Base-by-base conservation (phyloP, 2,797 vertebrate species). In the Geotrypetes seraphini region DNA sequence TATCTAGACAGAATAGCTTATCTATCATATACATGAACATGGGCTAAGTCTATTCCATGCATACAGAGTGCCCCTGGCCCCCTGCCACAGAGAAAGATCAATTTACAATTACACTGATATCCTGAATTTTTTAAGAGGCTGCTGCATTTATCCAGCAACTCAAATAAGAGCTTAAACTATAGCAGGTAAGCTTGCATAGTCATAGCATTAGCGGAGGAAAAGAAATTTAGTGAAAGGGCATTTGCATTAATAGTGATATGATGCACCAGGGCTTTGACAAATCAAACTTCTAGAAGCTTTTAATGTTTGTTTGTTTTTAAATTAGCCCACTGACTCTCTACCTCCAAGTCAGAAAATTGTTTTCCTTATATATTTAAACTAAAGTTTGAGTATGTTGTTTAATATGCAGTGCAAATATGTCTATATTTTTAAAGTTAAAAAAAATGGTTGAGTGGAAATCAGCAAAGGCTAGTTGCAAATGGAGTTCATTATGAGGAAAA, bases 101-200 rank as follows among this genome's bases (percentile, higher is more conserved):
- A 54, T 71, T 60, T 69, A 63, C 54, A 63, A 52, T 68, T 63
- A 56, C 30, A 58, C 45, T 36, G 53, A 68, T 64, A 62, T 61
- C 70, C 67, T 86, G 78, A 79, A 73, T 88, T 82, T 89, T 86
- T 84, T 83, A 90, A 85, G 78, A 86, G 75, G 66, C 75, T 87
- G 22, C 77, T 87, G 16, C 28, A 47, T 49, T 47, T 60, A 33
- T 59, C 44, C 35, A 47, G 76, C 66, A 82, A 76, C 69, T 72
- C 66, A 74, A 57, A 75, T 71, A 81, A 68, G 64, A 81, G 79
- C 87, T 89, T 85, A 81, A 79, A 69, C 58, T 64, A 71, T 70
- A 66, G 36, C 74, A 61, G 69, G 61, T 61, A 63, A 56, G 65
- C 71, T 66, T 34, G 64, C 56, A 57, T 47, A 53, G 35, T 67